Evolutionary conservation across 2,797 vertebrate genomes (phyloP).

Genomic region (Brotogeris chrysoptera): DNA sequence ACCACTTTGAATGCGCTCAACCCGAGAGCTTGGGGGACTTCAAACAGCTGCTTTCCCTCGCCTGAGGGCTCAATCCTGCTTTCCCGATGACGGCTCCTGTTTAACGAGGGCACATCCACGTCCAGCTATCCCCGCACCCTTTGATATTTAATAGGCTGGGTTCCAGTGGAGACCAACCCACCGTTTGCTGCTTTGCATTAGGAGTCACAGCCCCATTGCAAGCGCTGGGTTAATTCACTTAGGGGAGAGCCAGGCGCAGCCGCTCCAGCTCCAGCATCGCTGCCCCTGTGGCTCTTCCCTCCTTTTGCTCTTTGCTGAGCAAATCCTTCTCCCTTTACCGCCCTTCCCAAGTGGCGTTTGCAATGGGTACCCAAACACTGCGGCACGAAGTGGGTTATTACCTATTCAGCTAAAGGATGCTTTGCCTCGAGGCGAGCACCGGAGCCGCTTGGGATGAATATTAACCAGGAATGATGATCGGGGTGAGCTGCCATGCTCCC

Average conservation of each 20-base stretch:
- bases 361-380: fast-evolving
- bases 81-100: background rate
- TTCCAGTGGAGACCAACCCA: background rate
- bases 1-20: background rate
- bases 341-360: background rate
- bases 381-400: background rate
- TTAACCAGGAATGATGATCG: fast-evolving
- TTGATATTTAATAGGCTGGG: background rate
- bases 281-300: background rate
- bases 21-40: background rate
- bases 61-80: background rate
- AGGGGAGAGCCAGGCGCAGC: background rate
- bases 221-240: background rate
- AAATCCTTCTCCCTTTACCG: background rate
- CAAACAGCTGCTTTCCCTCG: background rate
- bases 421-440: background rate
- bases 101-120: background rate
- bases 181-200: background rate
- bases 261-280: background rate
- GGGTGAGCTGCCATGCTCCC: fast-evolving
- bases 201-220: background rate
- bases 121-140: background rate
- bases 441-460: background rate
- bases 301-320: background rate
- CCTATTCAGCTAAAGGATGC: background rate